phyloP scores from a whole-genome alignment of 2,113 vertebrate species.

The Oriolus oriolus region DNA sequence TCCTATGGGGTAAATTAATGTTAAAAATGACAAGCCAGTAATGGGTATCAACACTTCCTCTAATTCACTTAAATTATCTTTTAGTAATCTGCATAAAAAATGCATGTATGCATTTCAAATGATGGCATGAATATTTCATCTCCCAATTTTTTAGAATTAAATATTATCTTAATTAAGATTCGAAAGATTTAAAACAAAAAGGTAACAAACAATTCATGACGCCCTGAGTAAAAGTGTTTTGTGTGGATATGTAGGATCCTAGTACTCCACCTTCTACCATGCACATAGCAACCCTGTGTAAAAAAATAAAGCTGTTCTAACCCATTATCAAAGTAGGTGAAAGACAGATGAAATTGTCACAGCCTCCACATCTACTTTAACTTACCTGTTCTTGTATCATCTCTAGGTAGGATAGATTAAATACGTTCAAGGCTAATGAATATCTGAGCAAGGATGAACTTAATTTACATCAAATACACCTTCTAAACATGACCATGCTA shows the following conservation, averaged over 20 bases:
- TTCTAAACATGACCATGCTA: not conserved
- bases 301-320: not conserved
- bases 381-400: not conserved
- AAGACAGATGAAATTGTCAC: not conserved
- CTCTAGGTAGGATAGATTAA: not conserved
- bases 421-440: not conserved
- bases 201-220: not conserved
- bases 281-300: not conserved
- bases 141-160: not conserved
- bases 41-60: not conserved
- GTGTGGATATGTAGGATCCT: not conserved
- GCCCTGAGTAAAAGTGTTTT: not conserved
- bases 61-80: not conserved
- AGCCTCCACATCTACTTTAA: not conserved
- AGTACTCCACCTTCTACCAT: not conserved
- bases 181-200: not conserved
- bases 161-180: not conserved
- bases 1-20: not conserved
- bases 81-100: conserved; percentile 3
- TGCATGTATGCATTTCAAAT: not conserved
- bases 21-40: not conserved
- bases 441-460: not conserved
- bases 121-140: not conserved
- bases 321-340: not conserved
- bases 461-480: not conserved